phyloP scores from a whole-genome alignment of 2,888 invertebrate species.

The Stenotaenia linearis region DNA sequence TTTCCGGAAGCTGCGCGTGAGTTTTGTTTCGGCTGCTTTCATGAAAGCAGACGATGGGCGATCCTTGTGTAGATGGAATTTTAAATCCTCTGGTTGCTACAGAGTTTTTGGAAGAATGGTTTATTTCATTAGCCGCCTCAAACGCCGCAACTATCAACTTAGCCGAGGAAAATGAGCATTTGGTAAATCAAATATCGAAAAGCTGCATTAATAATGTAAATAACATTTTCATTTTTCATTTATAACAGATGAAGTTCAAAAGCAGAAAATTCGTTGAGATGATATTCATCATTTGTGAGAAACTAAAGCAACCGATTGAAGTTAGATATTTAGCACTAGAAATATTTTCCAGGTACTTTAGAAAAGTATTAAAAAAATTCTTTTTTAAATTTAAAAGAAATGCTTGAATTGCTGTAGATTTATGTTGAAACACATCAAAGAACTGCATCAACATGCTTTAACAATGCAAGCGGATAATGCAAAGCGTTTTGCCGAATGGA shows the following conservation, averaged over 20 bases:
- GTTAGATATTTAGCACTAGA: not conserved
- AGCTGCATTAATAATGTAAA: not conserved
- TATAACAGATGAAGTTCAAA: not conserved
- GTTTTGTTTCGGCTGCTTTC: not conserved
- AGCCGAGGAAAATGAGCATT: not conserved
- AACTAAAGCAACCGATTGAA: not conserved
- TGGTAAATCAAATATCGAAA: not conserved
- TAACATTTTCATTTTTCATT: not conserved
- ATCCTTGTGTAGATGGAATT: not conserved
- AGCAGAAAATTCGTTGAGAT: not conserved
- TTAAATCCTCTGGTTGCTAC: not conserved
- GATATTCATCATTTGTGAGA: not conserved
- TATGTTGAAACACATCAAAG: constrained; percentile 5
- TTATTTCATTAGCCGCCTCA: not conserved
- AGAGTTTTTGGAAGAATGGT: constrained; percentile 12
- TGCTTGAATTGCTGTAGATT: no score
- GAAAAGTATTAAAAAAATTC: not conserved
- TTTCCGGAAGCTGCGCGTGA: no score
- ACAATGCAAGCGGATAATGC: not conserved
- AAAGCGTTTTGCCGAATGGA: not conserved
- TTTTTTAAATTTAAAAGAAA: not conserved
- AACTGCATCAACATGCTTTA: not conserved
- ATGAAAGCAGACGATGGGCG: not conserved
- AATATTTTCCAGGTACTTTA: not conserved
- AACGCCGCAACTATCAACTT: not conserved